phyloP scores from a whole-genome alignment of 2,797 vertebrate genomes.

The Catharus ustulatus region DNA sequence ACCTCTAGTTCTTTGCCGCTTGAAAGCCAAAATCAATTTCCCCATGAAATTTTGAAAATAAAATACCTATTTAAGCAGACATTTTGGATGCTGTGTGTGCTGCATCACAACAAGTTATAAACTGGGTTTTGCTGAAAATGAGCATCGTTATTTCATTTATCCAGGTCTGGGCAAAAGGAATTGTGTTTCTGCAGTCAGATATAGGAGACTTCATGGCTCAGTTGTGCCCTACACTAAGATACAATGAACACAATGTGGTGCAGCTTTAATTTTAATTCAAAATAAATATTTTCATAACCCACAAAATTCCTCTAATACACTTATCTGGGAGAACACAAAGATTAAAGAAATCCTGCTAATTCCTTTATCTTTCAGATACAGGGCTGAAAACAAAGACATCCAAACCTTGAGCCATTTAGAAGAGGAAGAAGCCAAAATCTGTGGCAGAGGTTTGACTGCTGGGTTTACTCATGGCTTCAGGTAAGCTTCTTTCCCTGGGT shows the following conservation, averaged over 20 bases:
- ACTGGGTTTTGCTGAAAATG: neutral
- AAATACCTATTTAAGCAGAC: neutral
- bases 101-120: neutral
- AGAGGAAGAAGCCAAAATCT: slow-evolving; percentile 62
- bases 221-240: neutral
- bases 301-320: slow-evolving; percentile 57
- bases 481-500: slow-evolving; percentile 63
- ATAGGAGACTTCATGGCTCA: neutral
- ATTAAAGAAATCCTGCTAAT: slow-evolving; percentile 69
- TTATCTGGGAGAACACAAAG: slow-evolving; percentile 66
- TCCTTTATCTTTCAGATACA: slow-evolving; percentile 76
- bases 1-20: neutral
- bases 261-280: slow-evolving; percentile 61
- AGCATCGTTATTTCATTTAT: neutral
- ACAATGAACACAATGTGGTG: slow-evolving; percentile 4
- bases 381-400: slow-evolving; percentile 61
- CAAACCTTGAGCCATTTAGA: slow-evolving; percentile 56
- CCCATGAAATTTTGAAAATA: neutral
- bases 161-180: neutral
- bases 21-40: slow-evolving; percentile 23
- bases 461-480: slow-evolving; percentile 61
- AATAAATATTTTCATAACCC: slow-evolving; percentile 68
- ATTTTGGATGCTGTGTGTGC: neutral
- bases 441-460: slow-evolving; percentile 57
- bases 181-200: neutral